Base-by-base conservation (phyloP, 92 coral and sea anemone genomes). In the Anthopleura xanthogrammica region DNA sequence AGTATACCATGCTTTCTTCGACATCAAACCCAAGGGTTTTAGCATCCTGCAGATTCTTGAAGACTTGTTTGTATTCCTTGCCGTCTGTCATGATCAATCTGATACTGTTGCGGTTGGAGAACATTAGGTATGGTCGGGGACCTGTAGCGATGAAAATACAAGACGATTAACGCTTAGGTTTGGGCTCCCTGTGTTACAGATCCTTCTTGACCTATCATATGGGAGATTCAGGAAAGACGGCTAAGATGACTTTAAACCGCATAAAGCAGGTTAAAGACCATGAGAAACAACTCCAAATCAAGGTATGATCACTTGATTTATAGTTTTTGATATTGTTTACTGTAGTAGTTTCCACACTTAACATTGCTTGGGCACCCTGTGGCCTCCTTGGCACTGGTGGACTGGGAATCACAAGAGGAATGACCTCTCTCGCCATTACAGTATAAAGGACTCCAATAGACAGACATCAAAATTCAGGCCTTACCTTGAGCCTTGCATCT, bases 401-500 rank as follows among this genome's bases (percentile, higher is more conserved):
- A 43, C 78, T 73, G 46, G 19, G 12, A 41, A 75, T 12, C 24
- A 41, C 16, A 36, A 12, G 55, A 3, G 24, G 76, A 20, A 29
- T 46, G 7, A 5, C 50, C 5, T 5, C 50, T 46, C 50, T 46
- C 50, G 7, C 50, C 7, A 46, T 46, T 46, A 46, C 9, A 46
- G 0, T 40, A 17, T 29, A 29, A 29, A 29, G 36, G 36, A 29
- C 36, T 29, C 36, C 36, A 29, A 0, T 29, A 29, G 36, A 29
- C 36, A 29, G 36, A 12, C 40, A 20, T 4, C 41, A 20, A 4
- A n/a, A 76, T 16, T 24, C 60, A 13, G 12, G 19, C 82, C 85
- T 56, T 90, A 97, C 99, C 99, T 75, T 83, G 83, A 41, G 98
- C 95, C 54, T 91, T 88, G 74, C 99, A 97, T 58, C 92, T 89